Conservation (phyloP, 2,888 invertebrate genomes). For the Trissonchulus latispiculum region DNA sequence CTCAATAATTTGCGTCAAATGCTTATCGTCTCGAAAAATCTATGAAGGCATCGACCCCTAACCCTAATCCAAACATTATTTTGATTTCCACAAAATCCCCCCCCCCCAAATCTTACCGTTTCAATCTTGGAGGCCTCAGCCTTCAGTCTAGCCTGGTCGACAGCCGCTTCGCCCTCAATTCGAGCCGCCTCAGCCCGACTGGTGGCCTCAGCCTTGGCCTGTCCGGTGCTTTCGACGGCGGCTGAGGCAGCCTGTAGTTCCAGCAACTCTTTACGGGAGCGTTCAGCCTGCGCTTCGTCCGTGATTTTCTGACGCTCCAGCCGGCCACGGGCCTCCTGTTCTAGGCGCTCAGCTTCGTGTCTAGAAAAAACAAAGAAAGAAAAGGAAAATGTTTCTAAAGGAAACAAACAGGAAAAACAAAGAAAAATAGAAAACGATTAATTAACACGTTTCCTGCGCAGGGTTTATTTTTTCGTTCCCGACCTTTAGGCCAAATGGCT, state of each 20-base stretch:
- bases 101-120: constrained; percentile 37
- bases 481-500: no score
- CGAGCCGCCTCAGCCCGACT: constrained; percentile 48
- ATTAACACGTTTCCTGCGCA: no score
- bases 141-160: constrained; percentile 49
- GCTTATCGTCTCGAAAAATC: no score
- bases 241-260: constrained; percentile 47
- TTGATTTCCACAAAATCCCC: no score
- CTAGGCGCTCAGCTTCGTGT: constrained; percentile 50
- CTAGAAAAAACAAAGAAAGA: constrained; percentile 32
- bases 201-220: constrained; percentile 51
- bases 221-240: constrained; percentile 50
- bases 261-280: constrained; percentile 45
- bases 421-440: no score
- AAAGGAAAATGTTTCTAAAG: no score
- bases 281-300: constrained; percentile 51
- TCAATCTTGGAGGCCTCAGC: constrained; percentile 49
- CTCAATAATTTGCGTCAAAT: no score
- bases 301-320: constrained; percentile 50
- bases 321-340: constrained; percentile 50
- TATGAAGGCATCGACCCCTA: no score
- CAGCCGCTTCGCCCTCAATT: constrained; percentile 51
- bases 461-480: no score
- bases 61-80: no score
- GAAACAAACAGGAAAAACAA: no score